Base-by-base conservation (phyloP, 2,888 invertebrate species). In the Sarcophaga rosellei region DNA sequence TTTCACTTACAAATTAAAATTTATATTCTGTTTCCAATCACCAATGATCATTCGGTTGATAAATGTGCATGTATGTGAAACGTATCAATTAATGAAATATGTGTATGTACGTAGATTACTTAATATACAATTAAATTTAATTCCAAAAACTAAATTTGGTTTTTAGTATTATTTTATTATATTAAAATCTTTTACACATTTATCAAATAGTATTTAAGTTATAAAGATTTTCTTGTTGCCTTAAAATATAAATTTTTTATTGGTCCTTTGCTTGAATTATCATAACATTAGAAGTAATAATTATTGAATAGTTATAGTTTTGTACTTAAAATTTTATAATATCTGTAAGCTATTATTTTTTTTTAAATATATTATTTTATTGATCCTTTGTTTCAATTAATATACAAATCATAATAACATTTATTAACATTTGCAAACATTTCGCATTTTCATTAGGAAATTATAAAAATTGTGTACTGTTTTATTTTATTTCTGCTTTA, bases 141-240 rank as follows among this genome's bases (percentile, higher is more conserved):
- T 35, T 35, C 35, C 10, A 35, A 10, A 35, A 35, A 35, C 35
- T 35, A 10, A 35, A 35, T 35, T 35, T 8, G 3, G 8, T 2
- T 35, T 35, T 10, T 10, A 35, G 35, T 35, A 35, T 8, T 35
- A 35, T 10, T 35, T 35, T 35, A 35, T 35, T 35, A 35, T 35
- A 8, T 35, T 35, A 8, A 35, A 35, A 35, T 35, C 35, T 35
- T 81, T 81, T 75, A 81, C 68, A 69, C 44, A 69, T 75, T 69
- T 53, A 79, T n/a, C 25, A 66, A 66, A 82, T 63, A 57, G 12
- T 65, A 62, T 45, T 35, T 17, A 57, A 72, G 35, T 35, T 72
- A 68, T 47, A 57, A 68, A 23, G 68, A 35, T 47, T 63, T 73
- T 45, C 2, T 35, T 35, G 8, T 35, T 35, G 8, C 35, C 35